Evolutionary conservation across 23 tunicate genomes (phyloP).

Genomic region (Ascidia mentula): DNA sequence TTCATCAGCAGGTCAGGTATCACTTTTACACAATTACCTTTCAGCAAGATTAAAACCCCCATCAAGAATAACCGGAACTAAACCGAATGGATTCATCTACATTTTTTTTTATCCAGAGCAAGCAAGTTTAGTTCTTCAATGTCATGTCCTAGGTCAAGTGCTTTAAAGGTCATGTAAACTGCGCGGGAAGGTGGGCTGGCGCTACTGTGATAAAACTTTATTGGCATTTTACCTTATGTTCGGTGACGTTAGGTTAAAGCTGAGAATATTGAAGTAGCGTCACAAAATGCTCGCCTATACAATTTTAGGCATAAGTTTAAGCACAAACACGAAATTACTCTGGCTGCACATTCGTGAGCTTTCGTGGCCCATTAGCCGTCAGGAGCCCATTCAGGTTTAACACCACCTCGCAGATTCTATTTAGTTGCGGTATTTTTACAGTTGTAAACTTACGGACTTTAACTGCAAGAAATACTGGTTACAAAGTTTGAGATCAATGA

Average conservation of each 20-base stretch:
- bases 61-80: conserved; percentile 1
- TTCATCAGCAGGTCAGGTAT: background rate
- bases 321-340: no score
- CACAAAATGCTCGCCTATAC: no score
- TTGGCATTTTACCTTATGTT: background rate
- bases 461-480: background rate
- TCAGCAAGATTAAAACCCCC: background rate
- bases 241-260: no score
- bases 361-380: no score
- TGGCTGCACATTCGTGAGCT: no score
- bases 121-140: conserved; percentile 3
- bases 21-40: no score
- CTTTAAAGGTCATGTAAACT: background rate
- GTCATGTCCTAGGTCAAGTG: background rate
- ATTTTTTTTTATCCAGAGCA: background rate
- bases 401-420: no score
- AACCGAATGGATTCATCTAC: background rate
- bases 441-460: no score
- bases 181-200: conserved; percentile 6
- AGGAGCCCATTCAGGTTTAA: no score
- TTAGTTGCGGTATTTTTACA: no score
- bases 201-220: conserved; percentile 8
- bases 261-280: no score
- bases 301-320: no score
- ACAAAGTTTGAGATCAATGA: background rate